Base-by-base conservation (phyloP, 2,888 invertebrate genomes). In the Ischnus inquisitorius region DNA sequence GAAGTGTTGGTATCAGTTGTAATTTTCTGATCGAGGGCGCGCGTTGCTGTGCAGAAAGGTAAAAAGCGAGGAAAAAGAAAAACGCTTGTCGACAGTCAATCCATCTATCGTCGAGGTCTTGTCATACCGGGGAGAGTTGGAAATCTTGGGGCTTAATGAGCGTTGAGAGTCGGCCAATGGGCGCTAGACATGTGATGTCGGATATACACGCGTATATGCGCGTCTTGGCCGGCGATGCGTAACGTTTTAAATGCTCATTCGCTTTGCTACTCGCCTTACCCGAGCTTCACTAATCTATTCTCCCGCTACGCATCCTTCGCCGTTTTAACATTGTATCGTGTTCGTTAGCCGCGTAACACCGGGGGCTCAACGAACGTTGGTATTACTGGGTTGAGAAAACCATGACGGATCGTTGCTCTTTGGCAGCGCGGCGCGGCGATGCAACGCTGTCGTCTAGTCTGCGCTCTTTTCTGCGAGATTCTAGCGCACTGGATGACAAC, bases 331-430 rank as follows among this genome's bases (percentile, higher is more conserved):
- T 72, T 72, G 57, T 60, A 74, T 74, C 72, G 16, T 28, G 72
- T 43, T 54, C 43, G 43, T 41, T 43, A 46, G 62, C 46, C 46
- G 72, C 72, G 72, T 74, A 74, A 74, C 46, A 62, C 72, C 25
- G 72, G 72, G 43, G 62, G 62, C 72, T 22, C 16, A 62, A 62
- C 28, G 46, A 62, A 74, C 43, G 62, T 62, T 60, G 72, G 46
- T 74, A 74, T 74, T 74, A 46, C 60, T 28, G 46, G 46, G 60
- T 62, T 60, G 72, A 74, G 72, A 62, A 74, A 54, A 71, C 39
- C 71, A 71, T 71, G 71, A 71, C 71, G 71, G 71, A 71, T 71
- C 57, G 57, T 71, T 71, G 54, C 41, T 71, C 51, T 51, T 51
- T 16, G 2, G 51, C 51, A 51, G 51, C 51, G 3, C 43, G 43